Conservation (phyloP, 2,888 invertebrate genomes). For the Platynereis dumerilii region DNA sequence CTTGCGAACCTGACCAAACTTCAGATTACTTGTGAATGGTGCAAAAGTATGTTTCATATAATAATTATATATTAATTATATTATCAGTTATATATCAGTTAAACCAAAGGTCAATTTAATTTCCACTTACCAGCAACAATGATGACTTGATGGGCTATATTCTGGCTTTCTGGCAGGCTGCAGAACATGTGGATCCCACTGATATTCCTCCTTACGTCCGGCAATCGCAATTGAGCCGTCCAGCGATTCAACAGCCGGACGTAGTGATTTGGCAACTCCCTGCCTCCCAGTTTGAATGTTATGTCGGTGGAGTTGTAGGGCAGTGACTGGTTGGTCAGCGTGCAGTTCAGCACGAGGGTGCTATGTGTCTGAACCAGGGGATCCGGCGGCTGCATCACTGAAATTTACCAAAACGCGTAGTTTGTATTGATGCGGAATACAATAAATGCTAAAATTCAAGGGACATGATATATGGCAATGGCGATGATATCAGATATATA, state of each 20-base stretch:
- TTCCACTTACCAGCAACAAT: conserved; percentile 9
- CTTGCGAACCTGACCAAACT: no score
- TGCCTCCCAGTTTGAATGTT: not conserved
- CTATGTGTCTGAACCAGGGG: not conserved
- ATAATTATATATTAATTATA: no score
- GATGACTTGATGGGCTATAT: conserved; percentile 9
- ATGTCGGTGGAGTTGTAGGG: not conserved
- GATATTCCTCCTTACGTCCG: not conserved
- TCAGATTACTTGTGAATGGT: no score
- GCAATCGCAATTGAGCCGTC: conserved; percentile 1
- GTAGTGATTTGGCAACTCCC: not conserved
- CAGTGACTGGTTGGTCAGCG: not conserved
- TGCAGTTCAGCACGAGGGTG: conserved; percentile 16
- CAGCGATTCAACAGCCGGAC: not conserved
- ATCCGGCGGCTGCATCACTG: conserved; percentile 11
- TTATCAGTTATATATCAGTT: no score
- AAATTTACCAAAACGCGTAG: not conserved
- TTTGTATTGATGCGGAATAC: no score
- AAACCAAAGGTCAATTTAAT: no score
- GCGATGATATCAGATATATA: no score
- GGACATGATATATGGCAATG: no score
- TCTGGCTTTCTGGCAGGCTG: not conserved
- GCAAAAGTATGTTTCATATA: no score
- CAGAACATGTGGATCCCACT: conserved; percentile 16
- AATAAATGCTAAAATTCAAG: no score